Evolutionary conservation across 2,797 vertebrate genomes (phyloP), one percentile per base, ranked within the genome.

Genomic region (Sebastes variabilis): DNA sequence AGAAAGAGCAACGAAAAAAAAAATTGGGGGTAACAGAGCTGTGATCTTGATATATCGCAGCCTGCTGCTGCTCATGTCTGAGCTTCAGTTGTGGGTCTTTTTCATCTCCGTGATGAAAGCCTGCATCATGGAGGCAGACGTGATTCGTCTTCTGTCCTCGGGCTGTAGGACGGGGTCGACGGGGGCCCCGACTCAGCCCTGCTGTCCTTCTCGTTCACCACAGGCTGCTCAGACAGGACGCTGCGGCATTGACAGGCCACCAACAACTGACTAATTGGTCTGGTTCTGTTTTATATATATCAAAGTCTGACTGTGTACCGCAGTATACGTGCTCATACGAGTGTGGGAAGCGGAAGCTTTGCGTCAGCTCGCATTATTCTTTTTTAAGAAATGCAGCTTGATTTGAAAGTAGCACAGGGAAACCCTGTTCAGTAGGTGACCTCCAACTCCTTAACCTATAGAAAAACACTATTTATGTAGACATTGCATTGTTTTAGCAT

Each of bases 131-230:
- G 78, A 86, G 61, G 72, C 84, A 88, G 77, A 88, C 87, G 80
- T 64, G 82, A 92, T 83, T 80, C 1, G 75, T 82, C 71, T 78
- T 75, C 75, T 76, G 74, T 86, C 91, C 86, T 79, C 80, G 5
- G 87, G 86, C 88, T 82, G 75, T 85, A 68, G 72, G 73, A 70
- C 67, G 34, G 54, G 54, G 64, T 61, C 69, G 34, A 73, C 49
- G 29, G 70, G 76, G 79, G 72, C 61, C 58, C 61, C 20, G 20
- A 65, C 46, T 73, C 56, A 52, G 79, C n/a, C 73, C 72, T 42
- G 67, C 85, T 56, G 76, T 75, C 84, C 56, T 75, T 42, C 67
- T 86, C 54, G 30, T 74, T 80, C 69, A 86, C 76, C 76, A 52
- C 80, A 55, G 79, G 62, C 52, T 1, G 58, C 64, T 78, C 60